Base-by-base conservation (phyloP, 2,113 vertebrate genomes). In the Strix aluco region DNA sequence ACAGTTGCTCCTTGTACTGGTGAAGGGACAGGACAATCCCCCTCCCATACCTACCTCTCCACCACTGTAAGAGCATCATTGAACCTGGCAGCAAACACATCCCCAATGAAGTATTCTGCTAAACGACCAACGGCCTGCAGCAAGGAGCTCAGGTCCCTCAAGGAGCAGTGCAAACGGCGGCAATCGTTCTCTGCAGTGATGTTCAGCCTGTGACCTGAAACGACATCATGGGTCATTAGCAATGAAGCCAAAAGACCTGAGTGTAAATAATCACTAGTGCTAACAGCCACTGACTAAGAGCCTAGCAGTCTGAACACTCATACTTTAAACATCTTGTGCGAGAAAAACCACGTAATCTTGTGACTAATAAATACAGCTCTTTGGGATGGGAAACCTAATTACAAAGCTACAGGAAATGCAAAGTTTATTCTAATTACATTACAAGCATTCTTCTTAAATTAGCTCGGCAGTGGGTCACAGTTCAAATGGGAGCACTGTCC, bases 161-260 rank as follows among this genome's bases (percentile, higher is more conserved):
- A 97, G 3, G 99, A 99, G 90, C 99, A 99, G 97, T 99, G 99
- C 90, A 99, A 95, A 18, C 99, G 98, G 19, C 99, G 98, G 83
- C 99, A 99, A 88, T 99, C 99, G 0, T 99, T 99, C 98, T 99
- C 99, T 0, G 99, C 99, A 0, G 98, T 99, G 97, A 99, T 99
- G 94, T 99, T 99, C 88, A 99, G 97, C 95, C 99, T 98, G 91
- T 98, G 99, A 87, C 98, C 99, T 99, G 97, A 34, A 96, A 97
- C 0, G 69, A 94, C 75, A 65, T 6, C 9, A 6, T 3, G 13
- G 47, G 9, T 77, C 20, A 1, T 62, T 26, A 82, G 51, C 13
- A 9, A 26, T 1, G 2, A 57, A 30, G 54, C 20, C 54, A 38
- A 25, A 29, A 62, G 4, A 46, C 20, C 29, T 3, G 10, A 22